Evolutionary conservation across 2,888 invertebrate species (phyloP).

Genomic region (Andrena fulva): DNA sequence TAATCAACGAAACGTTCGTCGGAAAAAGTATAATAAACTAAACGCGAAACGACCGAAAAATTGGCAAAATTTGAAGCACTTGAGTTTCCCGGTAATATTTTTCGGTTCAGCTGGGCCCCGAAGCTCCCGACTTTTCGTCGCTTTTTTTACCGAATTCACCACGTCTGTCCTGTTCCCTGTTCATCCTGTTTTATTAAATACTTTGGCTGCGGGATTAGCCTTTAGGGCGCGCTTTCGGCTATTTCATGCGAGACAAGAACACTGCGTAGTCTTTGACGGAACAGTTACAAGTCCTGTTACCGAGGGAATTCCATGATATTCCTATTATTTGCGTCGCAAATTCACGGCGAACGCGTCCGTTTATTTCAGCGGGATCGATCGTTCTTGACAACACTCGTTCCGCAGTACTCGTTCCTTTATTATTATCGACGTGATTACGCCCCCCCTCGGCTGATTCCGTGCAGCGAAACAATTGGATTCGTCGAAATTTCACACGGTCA

Average conservation of each 20-base stretch:
- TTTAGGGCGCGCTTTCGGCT: not conserved
- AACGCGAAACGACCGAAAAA: constrained; percentile 1
- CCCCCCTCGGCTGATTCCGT: not conserved
- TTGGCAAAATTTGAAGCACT: constrained; percentile 5
- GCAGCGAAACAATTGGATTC: not conserved
- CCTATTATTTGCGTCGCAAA: no score
- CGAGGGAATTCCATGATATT: not conserved
- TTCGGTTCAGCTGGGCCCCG: not conserved
- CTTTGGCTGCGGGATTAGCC: not conserved
- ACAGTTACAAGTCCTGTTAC: no score
- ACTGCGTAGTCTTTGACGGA: no score
- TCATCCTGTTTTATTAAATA: not conserved
- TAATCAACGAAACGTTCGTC: constrained; percentile 24
- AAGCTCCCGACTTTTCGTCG: constrained; percentile 16
- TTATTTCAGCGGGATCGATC: not conserved
- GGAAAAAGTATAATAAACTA: constrained; percentile 22
- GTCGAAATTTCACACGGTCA: constrained; percentile 2
- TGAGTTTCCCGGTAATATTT: constrained; percentile 1
- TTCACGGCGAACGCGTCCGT: not conserved
- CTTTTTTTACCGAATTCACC: constrained; percentile 1
- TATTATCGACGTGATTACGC: constrained; percentile 12
- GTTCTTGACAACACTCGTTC: not conserved
- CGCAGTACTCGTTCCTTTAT: not conserved
- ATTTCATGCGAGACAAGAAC: not conserved
- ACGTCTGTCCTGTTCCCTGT: not conserved